Base-by-base conservation (phyloP, 2,113 vertebrate species). In the Caracal caracal region DNA sequence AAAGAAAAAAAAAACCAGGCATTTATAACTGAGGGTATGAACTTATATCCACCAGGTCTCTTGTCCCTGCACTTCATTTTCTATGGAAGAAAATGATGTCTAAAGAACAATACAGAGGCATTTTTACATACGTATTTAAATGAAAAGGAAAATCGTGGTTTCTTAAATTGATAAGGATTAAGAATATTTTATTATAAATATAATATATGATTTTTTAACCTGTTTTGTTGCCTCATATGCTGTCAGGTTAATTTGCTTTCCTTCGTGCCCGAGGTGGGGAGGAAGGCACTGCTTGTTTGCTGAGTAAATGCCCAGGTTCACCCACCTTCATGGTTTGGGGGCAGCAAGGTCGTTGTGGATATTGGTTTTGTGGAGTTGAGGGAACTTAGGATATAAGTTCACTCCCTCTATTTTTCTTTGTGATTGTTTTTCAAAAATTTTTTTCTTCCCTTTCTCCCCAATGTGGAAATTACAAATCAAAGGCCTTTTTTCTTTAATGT, bases 401-500 rank as follows among this genome's bases (percentile, higher is more conserved):
- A 98, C 96, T 98, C 98, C 98, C 98, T 96, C 95, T 93, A 56
- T 96, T 98, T 95, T 98, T 97, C 97, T 97, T 98, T 98, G 96
- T 98, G 98, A 97, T 98, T 98, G 96, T 96, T 98, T 98, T 98
- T 98, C 98, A 98, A 94, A 94, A 97, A 96, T 76, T 92, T 96
- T 86, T 96, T 94, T 75, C 73, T 94, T 66, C 80, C 75, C 51
- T 96, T 97, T 98, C 92, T 97, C 98, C 98, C 97, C 94, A 98
- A 97, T 98, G 98, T 99, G 98, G 98, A 98, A 99, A 98, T 96
- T 98, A 98, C 98, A 98, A 98, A 98, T 98, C 97, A 98, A 99
- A 99, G 98, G 98, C 98, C 98, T 98, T 99, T 99, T 99, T 99
- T 99, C 98, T 99, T 99, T 99, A 98, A 99, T 99, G 99, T 99